A percentile compares a stretch with the other conserved stretches of the same genome.
Conservation (phyloP, 2,888 invertebrate species). For the Agrotis segetum region DNA sequence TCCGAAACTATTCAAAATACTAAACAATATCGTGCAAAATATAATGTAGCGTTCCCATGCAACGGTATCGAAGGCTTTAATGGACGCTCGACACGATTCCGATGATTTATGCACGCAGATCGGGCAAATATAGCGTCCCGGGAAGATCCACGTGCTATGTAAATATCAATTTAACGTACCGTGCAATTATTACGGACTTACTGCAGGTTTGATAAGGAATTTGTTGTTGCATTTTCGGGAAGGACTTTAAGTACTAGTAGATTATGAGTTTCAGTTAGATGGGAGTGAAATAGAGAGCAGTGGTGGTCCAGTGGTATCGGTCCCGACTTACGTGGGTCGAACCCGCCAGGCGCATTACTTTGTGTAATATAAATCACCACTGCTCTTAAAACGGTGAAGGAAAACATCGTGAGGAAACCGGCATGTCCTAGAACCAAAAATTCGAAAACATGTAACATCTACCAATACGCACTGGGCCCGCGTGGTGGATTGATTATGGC, state of each 20-base stretch:
- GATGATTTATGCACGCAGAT: slow-evolving; percentile 52
- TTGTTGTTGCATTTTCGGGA: neutral
- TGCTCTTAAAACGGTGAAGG: too few species aligned
- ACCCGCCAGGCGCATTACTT: too few species aligned
- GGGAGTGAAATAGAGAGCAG: too few species aligned
- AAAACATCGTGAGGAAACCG: too few species aligned
- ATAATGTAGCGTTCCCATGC: slow-evolving; percentile 50
- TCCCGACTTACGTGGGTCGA: too few species aligned
- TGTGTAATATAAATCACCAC: too few species aligned
- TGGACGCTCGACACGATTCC: slow-evolving; percentile 51
- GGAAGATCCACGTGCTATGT: slow-evolving; percentile 49
- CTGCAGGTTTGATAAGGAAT: slow-evolving; percentile 10
- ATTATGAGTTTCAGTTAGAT: neutral
- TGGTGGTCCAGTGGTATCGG: too few species aligned
- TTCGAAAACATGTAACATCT: too few species aligned
- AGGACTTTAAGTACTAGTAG: too few species aligned
- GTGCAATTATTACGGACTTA: slow-evolving; percentile 36
- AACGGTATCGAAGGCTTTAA: slow-evolving; percentile 53
- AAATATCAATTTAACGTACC: slow-evolving; percentile 45
- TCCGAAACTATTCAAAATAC: slow-evolving; percentile 34
- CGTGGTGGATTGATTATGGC: too few species aligned
- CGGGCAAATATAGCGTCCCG: slow-evolving; percentile 47
- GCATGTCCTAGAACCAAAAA: too few species aligned
- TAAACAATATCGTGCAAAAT: slow-evolving; percentile 43
- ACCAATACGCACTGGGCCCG: too few species aligned